Evolutionary conservation across 2,113 vertebrate species (phyloP).

Genomic region (Potamarius usumacintae): DNA sequence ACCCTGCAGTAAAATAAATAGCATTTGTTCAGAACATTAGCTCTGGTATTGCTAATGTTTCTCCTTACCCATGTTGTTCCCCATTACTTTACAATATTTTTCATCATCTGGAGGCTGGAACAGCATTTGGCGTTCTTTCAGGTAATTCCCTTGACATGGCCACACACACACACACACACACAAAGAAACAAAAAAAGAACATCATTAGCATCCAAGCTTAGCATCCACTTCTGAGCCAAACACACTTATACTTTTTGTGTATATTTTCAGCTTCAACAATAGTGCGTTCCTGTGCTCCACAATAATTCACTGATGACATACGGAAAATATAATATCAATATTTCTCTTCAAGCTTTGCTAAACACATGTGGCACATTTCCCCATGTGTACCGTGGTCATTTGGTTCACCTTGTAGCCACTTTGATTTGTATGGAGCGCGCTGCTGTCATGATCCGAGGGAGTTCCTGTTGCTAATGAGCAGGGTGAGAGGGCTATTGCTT

Average conservation of each 20-base stretch:
- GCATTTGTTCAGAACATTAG: constrained; percentile 48
- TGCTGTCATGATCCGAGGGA: constrained; percentile 1
- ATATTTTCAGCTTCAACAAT: not conserved
- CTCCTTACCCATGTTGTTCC: constrained; percentile 26
- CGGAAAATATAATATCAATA: not conserved
- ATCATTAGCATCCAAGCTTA: constrained; percentile 27
- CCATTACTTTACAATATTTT: constrained; percentile 41
- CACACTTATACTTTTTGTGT: too few relatives aligned
- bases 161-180: not conserved
- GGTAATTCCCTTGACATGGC: constrained; percentile 40
- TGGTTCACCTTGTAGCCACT: constrained; percentile 23
- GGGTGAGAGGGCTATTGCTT: constrained; percentile 43
- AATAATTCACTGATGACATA: constrained; percentile 22
- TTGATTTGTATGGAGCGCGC: constrained; percentile 14
- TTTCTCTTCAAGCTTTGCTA: not conserved
- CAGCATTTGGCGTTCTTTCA: constrained; percentile 3
- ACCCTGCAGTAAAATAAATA: constrained; percentile 35
- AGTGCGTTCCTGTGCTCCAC: not conserved
- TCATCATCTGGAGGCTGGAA: constrained; percentile 20
- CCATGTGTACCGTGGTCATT: constrained; percentile 4
- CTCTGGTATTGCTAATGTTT: constrained; percentile 50
- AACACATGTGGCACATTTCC: not conserved
- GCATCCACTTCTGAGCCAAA: not conserved
- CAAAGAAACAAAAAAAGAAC: not conserved
- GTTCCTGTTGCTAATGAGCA: constrained; percentile 49